Conservation (phyloP, 2,797 vertebrate species). For the Apogon talboti region DNA sequence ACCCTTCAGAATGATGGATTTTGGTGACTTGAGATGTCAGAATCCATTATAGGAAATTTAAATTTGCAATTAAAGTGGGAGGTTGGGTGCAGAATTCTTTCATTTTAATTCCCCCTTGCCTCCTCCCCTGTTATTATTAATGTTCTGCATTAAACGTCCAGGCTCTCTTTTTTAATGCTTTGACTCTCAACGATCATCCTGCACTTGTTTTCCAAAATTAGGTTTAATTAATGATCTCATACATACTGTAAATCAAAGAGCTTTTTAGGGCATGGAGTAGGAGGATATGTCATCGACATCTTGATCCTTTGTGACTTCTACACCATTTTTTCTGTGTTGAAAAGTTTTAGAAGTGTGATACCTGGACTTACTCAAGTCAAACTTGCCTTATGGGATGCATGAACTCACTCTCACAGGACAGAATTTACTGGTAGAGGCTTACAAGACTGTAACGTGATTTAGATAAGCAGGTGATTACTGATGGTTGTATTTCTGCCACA, state of each 20-base stretch:
- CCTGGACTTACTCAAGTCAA: constrained; percentile 37
- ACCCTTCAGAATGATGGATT: constrained; percentile 90
- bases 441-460: constrained; percentile 37
- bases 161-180: constrained; percentile 69
- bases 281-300: constrained; percentile 35
- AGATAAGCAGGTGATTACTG: constrained; percentile 53
- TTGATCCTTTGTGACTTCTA: constrained; percentile 8
- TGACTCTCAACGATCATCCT: constrained; percentile 50
- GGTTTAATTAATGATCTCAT: constrained; percentile 78
- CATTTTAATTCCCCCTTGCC: constrained; percentile 78
- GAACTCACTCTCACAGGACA: constrained; percentile 22
- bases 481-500: constrained; percentile 44
- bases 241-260: constrained; percentile 64
- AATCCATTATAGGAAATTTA: constrained; percentile 87
- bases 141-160: constrained; percentile 79
- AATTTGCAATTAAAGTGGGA: constrained; percentile 88
- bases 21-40: constrained; percentile 89
- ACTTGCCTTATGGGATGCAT: constrained; percentile 21
- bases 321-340: not conserved
- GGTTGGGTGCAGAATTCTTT: constrained; percentile 79
- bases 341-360: constrained; percentile 30
- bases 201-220: constrained; percentile 72
- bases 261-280: constrained; percentile 36
- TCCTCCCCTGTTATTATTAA: constrained; percentile 80
- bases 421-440: constrained; percentile 34